Percentiles rank a stretch among this genome's conserved stretches.
phyloP scores from a whole-genome alignment of 2,888 invertebrate genomes.

The Drosophila quinaria region DNA sequence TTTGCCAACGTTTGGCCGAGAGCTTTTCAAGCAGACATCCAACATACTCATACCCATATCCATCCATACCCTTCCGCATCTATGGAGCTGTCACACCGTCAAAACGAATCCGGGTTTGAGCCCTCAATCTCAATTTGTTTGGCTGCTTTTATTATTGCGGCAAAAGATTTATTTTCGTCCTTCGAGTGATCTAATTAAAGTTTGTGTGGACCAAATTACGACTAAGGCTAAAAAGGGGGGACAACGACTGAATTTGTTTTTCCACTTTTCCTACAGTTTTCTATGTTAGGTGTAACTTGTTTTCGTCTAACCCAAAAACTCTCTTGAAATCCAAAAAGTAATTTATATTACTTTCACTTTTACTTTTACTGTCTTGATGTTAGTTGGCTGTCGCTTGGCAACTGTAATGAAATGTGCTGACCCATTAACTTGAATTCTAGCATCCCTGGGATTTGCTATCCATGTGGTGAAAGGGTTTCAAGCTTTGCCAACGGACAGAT shows the following conservation, averaged over 20 bases:
- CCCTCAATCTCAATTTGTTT: conserved; percentile 64
- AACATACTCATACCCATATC: neutral
- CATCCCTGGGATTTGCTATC: conserved; percentile 15
- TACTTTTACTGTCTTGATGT: conserved; percentile 59
- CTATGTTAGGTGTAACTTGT: conserved; percentile 63
- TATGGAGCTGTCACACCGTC: neutral
- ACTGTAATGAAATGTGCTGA: conserved; percentile 72
- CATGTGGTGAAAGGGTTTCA: conserved; percentile 29
- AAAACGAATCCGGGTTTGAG: conserved; percentile 19
- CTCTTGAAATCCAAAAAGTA: conserved; percentile 59
- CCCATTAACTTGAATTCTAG: conserved; percentile 59
- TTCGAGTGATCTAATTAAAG: conserved; percentile 79
- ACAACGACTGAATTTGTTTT: conserved; percentile 30
- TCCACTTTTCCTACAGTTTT: conserved; percentile 22
- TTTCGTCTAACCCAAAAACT: conserved; percentile 60
- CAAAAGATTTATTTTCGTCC: conserved; percentile 73
- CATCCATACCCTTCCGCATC: no score
- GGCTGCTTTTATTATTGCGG: conserved; percentile 74
- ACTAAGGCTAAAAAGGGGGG: conserved; percentile 14
- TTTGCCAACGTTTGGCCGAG: conserved; percentile 61
- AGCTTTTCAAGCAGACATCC: conserved; percentile 59
- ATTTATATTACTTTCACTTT: conserved; percentile 74
- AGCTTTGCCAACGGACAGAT: conserved; percentile 20
- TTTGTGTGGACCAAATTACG: conserved; percentile 61
- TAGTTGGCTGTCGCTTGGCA: conserved; percentile 38